Percentiles rank a stretch among this genome's conserved stretches.
phyloP scores from a whole-genome alignment of 2,797 vertebrate genomes.

The Sternarchorhynchus goeldii region DNA sequence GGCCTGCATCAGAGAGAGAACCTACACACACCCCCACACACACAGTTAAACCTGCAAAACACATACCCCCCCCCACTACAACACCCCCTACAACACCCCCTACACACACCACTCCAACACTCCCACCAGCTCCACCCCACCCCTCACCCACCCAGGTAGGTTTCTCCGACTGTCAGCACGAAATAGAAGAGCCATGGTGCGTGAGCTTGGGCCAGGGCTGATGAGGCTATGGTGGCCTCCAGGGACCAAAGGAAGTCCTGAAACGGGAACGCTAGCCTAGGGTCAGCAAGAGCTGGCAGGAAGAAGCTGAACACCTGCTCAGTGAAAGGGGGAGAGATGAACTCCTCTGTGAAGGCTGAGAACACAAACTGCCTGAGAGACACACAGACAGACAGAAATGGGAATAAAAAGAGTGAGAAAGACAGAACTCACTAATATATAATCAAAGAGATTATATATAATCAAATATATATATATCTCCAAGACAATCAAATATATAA shows the following conservation, averaged over 20 bases:
- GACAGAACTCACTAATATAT: neutral
- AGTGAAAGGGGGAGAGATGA: conserved; percentile 91
- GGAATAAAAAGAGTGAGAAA: conserved; percentile 13
- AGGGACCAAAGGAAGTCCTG: conserved; percentile 91
- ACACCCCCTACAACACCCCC: conserved; percentile 9
- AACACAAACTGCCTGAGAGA: conserved; percentile 89
- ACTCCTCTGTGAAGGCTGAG: conserved; percentile 91
- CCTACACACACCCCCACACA: conserved; percentile 67
- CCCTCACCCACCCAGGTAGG: conserved; percentile 78
- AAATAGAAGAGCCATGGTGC: conserved; percentile 97
- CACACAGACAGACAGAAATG: conserved; percentile 35
- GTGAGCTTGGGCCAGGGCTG: conserved; percentile 66
- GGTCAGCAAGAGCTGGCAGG: conserved; percentile 90
- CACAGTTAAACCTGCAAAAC: neutral
- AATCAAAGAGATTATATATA: no score
- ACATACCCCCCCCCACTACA: conserved; percentile 3
- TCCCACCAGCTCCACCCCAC: neutral
- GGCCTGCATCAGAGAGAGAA: conserved; percentile 89
- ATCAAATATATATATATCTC: no score
- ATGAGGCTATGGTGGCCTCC: conserved; percentile 71
- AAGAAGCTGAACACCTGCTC: conserved; percentile 96
- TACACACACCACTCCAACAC: conserved; percentile 5
- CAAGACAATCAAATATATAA: no score
- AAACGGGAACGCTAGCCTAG: conserved; percentile 84
- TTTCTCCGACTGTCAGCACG: conserved; percentile 90